Conservation (phyloP, 2,888 invertebrate genomes). For the Harpalus rufipes region DNA sequence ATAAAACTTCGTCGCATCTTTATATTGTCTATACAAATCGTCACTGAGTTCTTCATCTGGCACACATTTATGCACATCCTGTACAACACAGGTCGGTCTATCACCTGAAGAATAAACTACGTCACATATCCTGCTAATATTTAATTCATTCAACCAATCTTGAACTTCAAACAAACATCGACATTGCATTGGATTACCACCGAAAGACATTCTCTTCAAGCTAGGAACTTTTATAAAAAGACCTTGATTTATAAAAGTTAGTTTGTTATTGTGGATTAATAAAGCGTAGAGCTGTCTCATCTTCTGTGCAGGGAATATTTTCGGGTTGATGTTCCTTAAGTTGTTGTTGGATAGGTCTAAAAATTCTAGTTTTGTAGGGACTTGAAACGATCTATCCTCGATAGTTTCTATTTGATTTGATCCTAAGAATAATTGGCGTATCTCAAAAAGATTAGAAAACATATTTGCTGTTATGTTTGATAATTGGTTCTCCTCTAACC, state of each 20-base stretch:
- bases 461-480: background rate
- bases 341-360: slow-evolving; percentile 22
- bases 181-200: slow-evolving; percentile 42
- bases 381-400: slow-evolving; percentile 6
- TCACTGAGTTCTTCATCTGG: background rate
- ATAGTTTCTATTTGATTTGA: slow-evolving; percentile 1
- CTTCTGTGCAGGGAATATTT: background rate
- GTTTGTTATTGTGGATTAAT: slow-evolving; percentile 13
- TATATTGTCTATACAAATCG: background rate
- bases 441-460: background rate
- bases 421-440: slow-evolving; percentile 1
- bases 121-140: background rate
- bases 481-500: slow-evolving; percentile 20
- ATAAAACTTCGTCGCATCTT: background rate
- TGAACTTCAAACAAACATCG: background rate
- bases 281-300: background rate
- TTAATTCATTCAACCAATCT: background rate
- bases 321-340: background rate
- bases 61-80: background rate
- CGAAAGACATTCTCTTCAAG: slow-evolving; percentile 9
- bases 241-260: slow-evolving; percentile 26
- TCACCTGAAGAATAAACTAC: background rate
- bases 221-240: slow-evolving; percentile 12
- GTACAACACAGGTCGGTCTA: background rate
- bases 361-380: background rate